Conservation (phyloP, 2,113 vertebrate species). For the Oplegnathus fasciatus region DNA sequence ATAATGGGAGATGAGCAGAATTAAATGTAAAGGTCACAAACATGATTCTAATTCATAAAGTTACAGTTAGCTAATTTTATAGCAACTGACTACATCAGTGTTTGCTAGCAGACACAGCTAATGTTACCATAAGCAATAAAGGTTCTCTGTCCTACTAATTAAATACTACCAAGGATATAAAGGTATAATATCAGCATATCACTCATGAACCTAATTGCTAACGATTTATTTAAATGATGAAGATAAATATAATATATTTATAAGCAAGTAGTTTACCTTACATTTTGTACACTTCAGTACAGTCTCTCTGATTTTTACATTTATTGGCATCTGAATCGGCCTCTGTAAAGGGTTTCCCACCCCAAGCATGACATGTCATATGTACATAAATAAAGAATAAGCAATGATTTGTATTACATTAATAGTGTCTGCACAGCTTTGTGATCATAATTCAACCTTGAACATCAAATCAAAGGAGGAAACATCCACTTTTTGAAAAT, state of each 20-base stretch:
- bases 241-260: background rate
- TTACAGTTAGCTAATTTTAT: too few relatives aligned
- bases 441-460: background rate
- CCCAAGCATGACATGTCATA: background rate
- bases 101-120: background rate
- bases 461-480: background rate
- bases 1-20: too few relatives aligned
- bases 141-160: background rate
- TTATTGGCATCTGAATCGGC: background rate
- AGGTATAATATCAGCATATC: background rate
- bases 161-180: background rate
- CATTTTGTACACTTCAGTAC: background rate
- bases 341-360: background rate
- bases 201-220: background rate
- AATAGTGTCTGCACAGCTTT: slow-evolving; percentile 21
- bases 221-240: background rate
- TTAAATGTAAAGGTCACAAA: too few relatives aligned
- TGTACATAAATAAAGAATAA: background rate
- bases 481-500: background rate
- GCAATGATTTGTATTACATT: slow-evolving; percentile 25
- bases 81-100: too few relatives aligned
- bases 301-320: background rate
- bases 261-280: background rate
- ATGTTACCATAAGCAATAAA: background rate
- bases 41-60: too few relatives aligned